Evolutionary conservation across 2,113 vertebrate genomes (phyloP).

Genomic region (Callospermophilus lateralis): DNA sequence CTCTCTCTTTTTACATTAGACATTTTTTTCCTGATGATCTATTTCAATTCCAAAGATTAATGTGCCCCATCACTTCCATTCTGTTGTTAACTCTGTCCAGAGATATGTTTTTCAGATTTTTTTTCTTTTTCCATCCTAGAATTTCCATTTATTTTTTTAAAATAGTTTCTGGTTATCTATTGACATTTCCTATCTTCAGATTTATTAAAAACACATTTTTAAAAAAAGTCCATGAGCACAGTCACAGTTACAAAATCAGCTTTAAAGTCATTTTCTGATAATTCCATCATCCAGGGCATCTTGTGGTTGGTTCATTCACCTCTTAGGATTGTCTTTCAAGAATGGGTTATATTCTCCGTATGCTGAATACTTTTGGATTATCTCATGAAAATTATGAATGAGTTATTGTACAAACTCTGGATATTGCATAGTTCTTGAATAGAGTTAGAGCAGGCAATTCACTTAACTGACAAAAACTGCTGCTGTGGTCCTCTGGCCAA

Average conservation of each 20-base stretch:
- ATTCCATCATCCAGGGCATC: not conserved
- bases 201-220: not conserved
- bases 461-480: not conserved
- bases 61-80: not conserved
- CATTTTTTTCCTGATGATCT: not conserved
- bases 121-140: slow-evolving; percentile 58
- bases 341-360: slow-evolving; percentile 2
- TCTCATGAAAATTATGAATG: not conserved
- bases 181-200: slow-evolving; percentile 11
- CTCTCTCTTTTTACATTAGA: slow-evolving; percentile 35
- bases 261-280: not conserved
- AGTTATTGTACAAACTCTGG: not conserved
- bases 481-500: not conserved
- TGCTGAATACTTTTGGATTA: slow-evolving; percentile 3
- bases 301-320: not conserved
- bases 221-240: not conserved
- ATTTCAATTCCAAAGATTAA: not conserved
- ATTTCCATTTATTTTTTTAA: not conserved
- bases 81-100: not conserved
- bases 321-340: slow-evolving; percentile 33
- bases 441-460: not conserved
- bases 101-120: not conserved
- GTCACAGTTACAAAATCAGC: slow-evolving; percentile 25
- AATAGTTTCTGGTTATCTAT: not conserved
- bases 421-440: slow-evolving; percentile 39